Evolutionary conservation across 2,797 vertebrate species (phyloP), one percentile per base, ranked within the genome.

Genomic region (Ciconia nigra): DNA sequence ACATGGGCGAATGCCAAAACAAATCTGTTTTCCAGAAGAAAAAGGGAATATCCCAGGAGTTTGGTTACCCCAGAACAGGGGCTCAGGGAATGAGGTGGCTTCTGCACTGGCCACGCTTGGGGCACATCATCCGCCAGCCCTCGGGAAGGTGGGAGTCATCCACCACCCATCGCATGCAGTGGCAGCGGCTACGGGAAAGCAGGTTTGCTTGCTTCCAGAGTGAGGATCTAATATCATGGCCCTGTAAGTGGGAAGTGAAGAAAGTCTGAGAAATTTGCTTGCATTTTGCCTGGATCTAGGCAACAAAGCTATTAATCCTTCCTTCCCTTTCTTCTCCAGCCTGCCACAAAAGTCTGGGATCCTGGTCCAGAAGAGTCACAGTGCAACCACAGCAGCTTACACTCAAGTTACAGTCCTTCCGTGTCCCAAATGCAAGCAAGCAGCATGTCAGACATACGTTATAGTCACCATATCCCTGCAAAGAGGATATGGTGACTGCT

Each of bases 1-100:
- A 83, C 26, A 42, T 82, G 83, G 85, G 76, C 6, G 17, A 96
- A 82, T 61, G 94, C 74, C 90, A 89, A 52, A 91, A 85, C 20
- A 83, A 94, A 93, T 91, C 47, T 77, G 16, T 91, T 92, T 92
- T 88, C 77, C 70, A 85, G 87, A 71, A 80, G 58, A 57, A 90
- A 35, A 72, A 84, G 46, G 65, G 44, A 91, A 59, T 37, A 15
- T 16, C 15, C 11, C 1, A 0, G 26, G 71, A 93, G 12, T 57
- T 73, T 3, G 2, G 49, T 67, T 62, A 61, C 57, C 46, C 39
- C 44, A 67, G 74, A 87, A 82, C 9, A 73, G 11, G 21, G 63
- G 26, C 54, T 79, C 41, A 37, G 70, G 61, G 47, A 83, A 79
- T 2, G 9, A 76, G 39, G 44, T 0, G 1, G 54, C 57, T 78